A percentile compares a stretch with the other conserved stretches of the same genome.
phyloP scores from a whole-genome alignment of 2,888 invertebrate species.

The Lysandra coridon region DNA sequence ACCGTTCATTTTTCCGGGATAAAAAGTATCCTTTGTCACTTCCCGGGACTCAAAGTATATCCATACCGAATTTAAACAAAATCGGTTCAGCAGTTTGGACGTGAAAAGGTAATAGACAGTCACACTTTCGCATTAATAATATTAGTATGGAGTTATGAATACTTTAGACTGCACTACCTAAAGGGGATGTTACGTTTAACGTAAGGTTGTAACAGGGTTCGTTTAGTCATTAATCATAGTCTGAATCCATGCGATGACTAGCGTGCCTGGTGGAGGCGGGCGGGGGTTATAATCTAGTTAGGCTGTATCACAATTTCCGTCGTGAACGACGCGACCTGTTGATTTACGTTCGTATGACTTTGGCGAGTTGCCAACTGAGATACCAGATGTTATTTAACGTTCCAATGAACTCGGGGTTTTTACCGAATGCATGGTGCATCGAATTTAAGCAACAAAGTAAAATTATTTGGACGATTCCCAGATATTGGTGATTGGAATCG shows the following conservation, averaged over 20 bases:
- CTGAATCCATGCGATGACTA: constrained; percentile 2
- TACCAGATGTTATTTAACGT: constrained; percentile 29
- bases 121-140: no score
- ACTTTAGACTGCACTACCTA: background rate
- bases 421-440: background rate
- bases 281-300: constrained; percentile 38
- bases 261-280: background rate
- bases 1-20: no score
- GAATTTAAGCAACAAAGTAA: background rate
- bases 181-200: background rate
- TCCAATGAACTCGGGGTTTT: constrained; percentile 21
- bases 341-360: constrained; percentile 32
- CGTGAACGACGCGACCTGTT: constrained; percentile 32
- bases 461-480: background rate
- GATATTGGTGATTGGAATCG: background rate
- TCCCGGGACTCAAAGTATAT: no score
- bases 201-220: background rate
- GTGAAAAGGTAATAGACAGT: no score
- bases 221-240: constrained; percentile 2
- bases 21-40: no score
- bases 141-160: no score
- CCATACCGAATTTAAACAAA: no score
- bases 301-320: constrained; percentile 32
- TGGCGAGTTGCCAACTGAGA: constrained; percentile 29
- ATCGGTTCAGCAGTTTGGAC: no score